Evolutionary conservation across 2,797 vertebrate genomes (phyloP).

Genomic region (Oreochromis mossambicus): DNA sequence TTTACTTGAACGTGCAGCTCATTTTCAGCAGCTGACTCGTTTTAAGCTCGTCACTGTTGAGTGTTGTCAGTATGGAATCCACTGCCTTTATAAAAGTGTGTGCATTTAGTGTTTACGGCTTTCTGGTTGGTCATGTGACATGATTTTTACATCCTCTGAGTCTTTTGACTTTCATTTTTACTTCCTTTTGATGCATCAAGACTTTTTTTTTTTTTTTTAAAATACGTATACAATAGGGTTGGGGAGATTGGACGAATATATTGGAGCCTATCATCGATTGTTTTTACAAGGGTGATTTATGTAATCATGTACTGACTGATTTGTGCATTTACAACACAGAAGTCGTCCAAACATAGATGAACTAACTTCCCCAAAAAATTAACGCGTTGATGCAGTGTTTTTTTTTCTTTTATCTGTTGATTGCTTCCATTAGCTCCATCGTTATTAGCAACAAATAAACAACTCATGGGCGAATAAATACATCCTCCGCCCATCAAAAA

Average conservation of each 20-base stretch:
- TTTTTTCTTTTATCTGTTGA: no score
- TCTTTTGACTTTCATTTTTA: background rate
- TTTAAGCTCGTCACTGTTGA: background rate
- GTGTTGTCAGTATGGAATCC: background rate
- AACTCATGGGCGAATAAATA: no score
- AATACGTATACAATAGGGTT: background rate
- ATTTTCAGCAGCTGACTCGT: background rate
- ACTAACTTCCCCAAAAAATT: no score
- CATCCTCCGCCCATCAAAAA: no score
- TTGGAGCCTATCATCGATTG: fast-evolving
- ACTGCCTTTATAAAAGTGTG: fast-evolving
- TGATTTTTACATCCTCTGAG: background rate
- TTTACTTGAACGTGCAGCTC: background rate
- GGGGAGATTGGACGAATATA: background rate
- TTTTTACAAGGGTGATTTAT: background rate
- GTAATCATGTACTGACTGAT: no score
- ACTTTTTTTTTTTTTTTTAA: background rate
- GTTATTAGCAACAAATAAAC: no score
- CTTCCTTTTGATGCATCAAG: fast-evolving
- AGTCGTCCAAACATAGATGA: no score
- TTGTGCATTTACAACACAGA: no score
- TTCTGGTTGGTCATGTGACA: background rate
- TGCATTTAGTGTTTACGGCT: background rate
- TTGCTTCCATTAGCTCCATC: no score
- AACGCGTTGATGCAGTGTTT: no score